Evolutionary conservation across 2,113 vertebrate genomes (phyloP).

Genomic region (Zeus faber): DNA sequence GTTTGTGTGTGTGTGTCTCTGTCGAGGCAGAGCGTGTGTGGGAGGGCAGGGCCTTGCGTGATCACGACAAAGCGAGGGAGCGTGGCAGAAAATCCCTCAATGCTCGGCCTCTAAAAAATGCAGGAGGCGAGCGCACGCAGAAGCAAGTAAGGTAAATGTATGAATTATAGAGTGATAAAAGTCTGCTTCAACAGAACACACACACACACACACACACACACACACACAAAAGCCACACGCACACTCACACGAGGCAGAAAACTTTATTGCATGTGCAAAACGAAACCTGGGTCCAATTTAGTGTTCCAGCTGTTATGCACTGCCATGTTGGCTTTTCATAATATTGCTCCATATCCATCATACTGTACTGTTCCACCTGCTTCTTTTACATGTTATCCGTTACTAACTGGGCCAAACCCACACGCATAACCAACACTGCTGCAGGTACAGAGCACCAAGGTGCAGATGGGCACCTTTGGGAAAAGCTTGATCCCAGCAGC

Average conservation of each 20-base stretch:
- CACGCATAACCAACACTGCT: too few species aligned
- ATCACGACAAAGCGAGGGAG: constrained; percentile 78
- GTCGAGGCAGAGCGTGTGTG: constrained; percentile 52
- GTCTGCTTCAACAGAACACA: constrained; percentile 62
- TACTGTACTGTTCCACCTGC: too few species aligned
- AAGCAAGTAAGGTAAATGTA: constrained; percentile 77
- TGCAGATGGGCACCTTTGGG: too few species aligned
- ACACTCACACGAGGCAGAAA: constrained; percentile 70
- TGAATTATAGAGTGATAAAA: constrained; percentile 75
- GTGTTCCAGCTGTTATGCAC: too few species aligned
- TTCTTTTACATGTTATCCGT: too few species aligned
- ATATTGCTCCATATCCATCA: too few species aligned
- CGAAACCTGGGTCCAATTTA: constrained; percentile 31
- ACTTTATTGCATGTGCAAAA: constrained; percentile 66
- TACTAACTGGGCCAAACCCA: too few species aligned
- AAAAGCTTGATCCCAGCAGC: too few species aligned
- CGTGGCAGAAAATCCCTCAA: constrained; percentile 86
- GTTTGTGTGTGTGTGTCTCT: constrained; percentile 25
- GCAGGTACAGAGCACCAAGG: too few species aligned
- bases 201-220: not conserved
- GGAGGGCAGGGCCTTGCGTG: constrained; percentile 80
- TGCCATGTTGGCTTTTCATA: too few species aligned
- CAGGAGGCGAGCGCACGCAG: constrained; percentile 82
- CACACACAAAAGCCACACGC: constrained; percentile 27
- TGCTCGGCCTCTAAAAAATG: constrained; percentile 89